A percentile compares a stretch with the other conserved stretches of the same genome.
phyloP scores from a whole-genome alignment of 92 coral and sea anemone species.

The Palythoa grandiflora region DNA sequence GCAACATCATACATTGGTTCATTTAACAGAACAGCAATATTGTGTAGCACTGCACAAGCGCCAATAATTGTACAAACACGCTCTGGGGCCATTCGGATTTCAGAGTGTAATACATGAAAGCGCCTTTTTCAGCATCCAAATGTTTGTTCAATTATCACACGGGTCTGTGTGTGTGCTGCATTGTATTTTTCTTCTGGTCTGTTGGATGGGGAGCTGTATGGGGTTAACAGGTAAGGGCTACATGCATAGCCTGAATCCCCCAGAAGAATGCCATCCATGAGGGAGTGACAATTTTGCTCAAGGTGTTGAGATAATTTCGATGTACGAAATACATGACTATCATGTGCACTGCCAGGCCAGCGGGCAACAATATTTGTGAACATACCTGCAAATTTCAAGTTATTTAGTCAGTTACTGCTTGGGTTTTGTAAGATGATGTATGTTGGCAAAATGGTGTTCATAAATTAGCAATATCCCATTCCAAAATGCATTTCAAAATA shows the following conservation, averaged over 20 bases:
- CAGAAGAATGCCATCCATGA: no score
- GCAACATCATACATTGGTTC: conserved; percentile 55
- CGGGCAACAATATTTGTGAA: no score
- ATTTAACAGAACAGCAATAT: conserved; percentile 64
- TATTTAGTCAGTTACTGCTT: no score
- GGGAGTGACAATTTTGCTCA: no score
- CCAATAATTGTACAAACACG: conserved; percentile 55
- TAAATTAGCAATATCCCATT: no score
- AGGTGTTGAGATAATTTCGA: no score
- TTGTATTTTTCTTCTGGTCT: conserved; percentile 41
- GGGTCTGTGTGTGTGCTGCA: conserved; percentile 61
- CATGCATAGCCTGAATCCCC: conserved; percentile 66
- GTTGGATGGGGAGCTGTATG: conserved; percentile 53
- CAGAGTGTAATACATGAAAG: conserved; percentile 52
- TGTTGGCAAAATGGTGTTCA: no score
- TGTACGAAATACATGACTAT: no score
- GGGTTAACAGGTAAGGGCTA: conserved; percentile 70
- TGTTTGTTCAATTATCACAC: conserved; percentile 68
- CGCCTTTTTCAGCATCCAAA: conserved; percentile 54
- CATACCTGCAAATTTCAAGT: no score
- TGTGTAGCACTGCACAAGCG: conserved; percentile 69
- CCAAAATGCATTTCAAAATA: no score
- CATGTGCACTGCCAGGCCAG: no score
- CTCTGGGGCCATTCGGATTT: conserved; percentile 63
- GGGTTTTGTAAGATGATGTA: no score